Evolutionary conservation across 2,888 invertebrate species (phyloP).

Genomic region (Cynaeus angustus): DNA sequence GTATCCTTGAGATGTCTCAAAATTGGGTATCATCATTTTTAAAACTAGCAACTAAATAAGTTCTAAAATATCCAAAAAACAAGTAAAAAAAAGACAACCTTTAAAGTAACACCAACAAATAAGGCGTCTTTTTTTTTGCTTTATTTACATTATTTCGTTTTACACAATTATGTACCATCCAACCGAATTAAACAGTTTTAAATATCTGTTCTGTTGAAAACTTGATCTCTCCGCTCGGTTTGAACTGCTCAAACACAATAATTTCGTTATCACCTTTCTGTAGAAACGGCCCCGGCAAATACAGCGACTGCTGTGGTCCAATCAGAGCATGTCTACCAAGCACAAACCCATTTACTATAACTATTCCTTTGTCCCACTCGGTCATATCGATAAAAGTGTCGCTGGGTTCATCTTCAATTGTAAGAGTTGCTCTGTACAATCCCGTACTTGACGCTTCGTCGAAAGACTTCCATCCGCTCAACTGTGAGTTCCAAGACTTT

Average conservation of each 20-base stretch:
- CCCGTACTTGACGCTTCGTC: constrained; percentile 60
- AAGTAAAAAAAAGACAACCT: no score
- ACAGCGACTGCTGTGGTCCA: constrained; percentile 89
- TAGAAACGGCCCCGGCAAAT: constrained; percentile 86
- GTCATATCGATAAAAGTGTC: constrained; percentile 87
- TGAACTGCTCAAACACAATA: constrained; percentile 68
- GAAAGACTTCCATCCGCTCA: constrained; percentile 63
- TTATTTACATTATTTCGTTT: no score
- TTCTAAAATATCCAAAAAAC: no score
- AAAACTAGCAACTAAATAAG: no score
- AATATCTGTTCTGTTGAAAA: constrained; percentile 62
- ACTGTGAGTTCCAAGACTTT: constrained; percentile 66
- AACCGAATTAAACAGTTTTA: constrained; percentile 20
- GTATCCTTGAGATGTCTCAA: no score
- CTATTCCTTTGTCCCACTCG: constrained; percentile 91
- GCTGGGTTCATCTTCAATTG: constrained; percentile 69
- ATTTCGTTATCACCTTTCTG: constrained; percentile 71
- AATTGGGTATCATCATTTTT: no score
- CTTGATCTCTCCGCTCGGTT: constrained; percentile 54
- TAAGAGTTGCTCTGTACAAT: constrained; percentile 74
- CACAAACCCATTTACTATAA: constrained; percentile 89
- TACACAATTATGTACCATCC: no score
- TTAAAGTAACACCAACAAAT: no score
- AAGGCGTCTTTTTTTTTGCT: no score
- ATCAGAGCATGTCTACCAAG: constrained; percentile 86